These are phyloP conservation scores for Pandemis heparana DNA, from an alignment of 2,888 invertebrate species.

Conservation along the genomic window DNA sequence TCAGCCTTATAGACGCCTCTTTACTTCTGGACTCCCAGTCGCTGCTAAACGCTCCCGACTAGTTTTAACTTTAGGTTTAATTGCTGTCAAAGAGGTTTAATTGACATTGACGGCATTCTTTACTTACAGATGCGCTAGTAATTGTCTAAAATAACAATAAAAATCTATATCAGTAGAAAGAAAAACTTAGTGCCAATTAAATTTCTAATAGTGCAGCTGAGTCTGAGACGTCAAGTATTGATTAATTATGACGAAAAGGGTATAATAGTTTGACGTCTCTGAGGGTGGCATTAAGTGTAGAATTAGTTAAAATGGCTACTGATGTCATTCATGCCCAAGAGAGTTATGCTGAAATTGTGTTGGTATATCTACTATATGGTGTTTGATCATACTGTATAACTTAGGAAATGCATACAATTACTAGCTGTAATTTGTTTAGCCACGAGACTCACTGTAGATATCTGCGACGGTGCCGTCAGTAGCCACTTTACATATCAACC, in stretches of 20 bases:
- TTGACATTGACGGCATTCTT: not conserved
- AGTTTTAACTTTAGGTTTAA: constrained; percentile 51
- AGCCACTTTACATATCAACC: not conserved
- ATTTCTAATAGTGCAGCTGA: not conserved
- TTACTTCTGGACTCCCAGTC: constrained; percentile 89
- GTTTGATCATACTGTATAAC: not conserved
- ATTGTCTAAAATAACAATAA: no score
- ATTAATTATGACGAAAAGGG: not conserved
- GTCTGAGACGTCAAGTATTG: not conserved
- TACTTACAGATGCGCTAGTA: no score
- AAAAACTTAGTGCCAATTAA: not conserved
- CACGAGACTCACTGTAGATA: no score
- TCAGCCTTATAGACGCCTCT: constrained; percentile 86
- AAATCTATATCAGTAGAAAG: not conserved
- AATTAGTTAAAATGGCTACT: not conserved
- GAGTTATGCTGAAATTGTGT: not conserved
- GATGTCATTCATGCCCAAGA: not conserved
- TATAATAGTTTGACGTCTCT: not conserved
- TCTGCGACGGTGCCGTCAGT: not conserved
- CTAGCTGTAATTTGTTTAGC: no score
- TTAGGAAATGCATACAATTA: not conserved
- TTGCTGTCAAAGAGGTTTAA: not conserved
- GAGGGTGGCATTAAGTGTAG: not conserved
- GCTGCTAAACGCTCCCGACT: constrained; percentile 89
- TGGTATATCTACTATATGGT: not conserved